Evolutionary conservation across 2,797 vertebrate species (phyloP).

Genomic region (Aratinga solstitialis): DNA sequence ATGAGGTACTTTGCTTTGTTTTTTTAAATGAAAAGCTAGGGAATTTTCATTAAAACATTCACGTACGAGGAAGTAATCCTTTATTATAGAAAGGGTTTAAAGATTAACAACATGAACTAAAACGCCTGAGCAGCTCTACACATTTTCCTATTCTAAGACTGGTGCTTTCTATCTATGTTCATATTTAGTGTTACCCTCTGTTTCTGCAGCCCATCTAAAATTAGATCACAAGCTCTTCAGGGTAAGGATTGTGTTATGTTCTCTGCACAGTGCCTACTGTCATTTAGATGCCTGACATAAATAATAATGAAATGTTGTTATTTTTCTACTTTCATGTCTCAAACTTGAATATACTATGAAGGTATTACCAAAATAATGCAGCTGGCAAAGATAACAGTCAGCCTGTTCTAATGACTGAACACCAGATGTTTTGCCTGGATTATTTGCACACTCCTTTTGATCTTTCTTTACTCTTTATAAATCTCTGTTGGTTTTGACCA

Average conservation of each 20-base stretch:
- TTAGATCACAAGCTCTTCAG: conserved; percentile 1
- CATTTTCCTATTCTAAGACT: background rate
- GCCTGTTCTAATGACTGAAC: background rate
- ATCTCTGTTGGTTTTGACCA: background rate
- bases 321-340: background rate
- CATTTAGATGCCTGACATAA: conserved; percentile 1
- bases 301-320: background rate
- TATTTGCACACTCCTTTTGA: background rate
- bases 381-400: background rate
- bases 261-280: background rate
- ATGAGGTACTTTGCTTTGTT: background rate
- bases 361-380: background rate
- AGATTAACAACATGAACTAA: background rate
- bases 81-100: background rate
- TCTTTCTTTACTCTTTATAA: background rate
- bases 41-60: background rate
- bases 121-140: background rate
- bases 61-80: background rate
- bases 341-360: background rate
- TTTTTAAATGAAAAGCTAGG: background rate
- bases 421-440: conserved; percentile 38
- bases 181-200: background rate
- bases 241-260: background rate
- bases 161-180: background rate
- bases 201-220: conserved; percentile 43